These are phyloP conservation scores for Azemiops feae DNA, from an alignment of 2,113 vertebrate genomes.

Conservation along the genomic window DNA sequence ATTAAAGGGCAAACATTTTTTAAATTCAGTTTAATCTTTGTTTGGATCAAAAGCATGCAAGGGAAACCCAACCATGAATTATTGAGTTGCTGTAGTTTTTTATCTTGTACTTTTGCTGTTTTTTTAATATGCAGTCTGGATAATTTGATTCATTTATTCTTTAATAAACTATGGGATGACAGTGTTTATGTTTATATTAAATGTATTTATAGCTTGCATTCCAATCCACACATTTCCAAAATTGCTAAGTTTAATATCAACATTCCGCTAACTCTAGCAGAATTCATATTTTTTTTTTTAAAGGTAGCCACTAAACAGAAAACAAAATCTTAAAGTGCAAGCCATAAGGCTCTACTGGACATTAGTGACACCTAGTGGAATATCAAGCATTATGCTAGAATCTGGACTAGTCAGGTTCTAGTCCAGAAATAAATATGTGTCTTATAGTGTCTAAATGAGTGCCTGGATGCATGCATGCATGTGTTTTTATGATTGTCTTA, in stretches of 20 bases:
- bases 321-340: neutral
- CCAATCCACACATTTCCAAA: neutral
- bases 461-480: neutral
- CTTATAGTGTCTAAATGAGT: neutral
- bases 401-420: neutral
- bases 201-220: neutral
- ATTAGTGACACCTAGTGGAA: constrained; percentile 7
- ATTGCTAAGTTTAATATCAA: neutral
- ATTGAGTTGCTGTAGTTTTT: neutral
- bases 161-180: neutral
- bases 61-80: neutral
- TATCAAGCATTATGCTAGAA: neutral
- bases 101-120: neutral
- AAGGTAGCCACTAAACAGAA: neutral
- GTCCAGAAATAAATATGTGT: neutral
- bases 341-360: neutral
- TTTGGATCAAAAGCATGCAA: neutral
- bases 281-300: neutral
- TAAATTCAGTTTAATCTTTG: neutral
- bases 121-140: neutral
- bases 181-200: neutral
- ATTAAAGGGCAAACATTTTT: neutral
- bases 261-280: neutral
- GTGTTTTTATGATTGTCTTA: neutral
- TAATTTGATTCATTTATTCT: neutral